Evolutionary conservation across 2,113 vertebrate species (phyloP), one percentile per base, ranked within the genome.

Genomic region (Xyrauchen texanus): DNA sequence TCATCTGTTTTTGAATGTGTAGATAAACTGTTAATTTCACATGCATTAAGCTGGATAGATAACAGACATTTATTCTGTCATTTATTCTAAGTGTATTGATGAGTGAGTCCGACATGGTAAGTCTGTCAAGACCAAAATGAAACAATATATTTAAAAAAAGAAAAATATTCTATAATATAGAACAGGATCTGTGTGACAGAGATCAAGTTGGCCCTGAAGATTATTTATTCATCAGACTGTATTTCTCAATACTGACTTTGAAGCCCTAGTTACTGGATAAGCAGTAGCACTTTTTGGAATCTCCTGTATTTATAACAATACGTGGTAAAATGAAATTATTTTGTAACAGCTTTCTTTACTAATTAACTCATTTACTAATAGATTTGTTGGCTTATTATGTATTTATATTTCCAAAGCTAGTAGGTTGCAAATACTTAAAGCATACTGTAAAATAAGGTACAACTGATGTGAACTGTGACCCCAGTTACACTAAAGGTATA

Each of bases 401-500:
- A 58, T 58, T 58, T 15, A 58, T 1, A 58, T 15, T 7, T 58
- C 5, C 7, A 16, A 52, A 42, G 7, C 34, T 42, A 44, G 8
- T 8, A 70, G 3, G 8, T 52, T 55, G 68, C 51, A 55, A 70
- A 55, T 12, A 55, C 21, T 3, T 34, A 15, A 21, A 61, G 13
- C 21, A 15, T 58, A 7, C 11, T 7, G 44, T 0, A n/a, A n/a
- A 16, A 44, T 51, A 9, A 65, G 15, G 63, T 77, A 53, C 74
- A 51, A 52, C 67, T 7, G 53, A 12, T 65, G 6, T 71, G 1
- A 34, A 11, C 7, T 57, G 13, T 52, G 9, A 16, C 77, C 49
- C 44, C 60, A 8, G 21, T 66, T 15, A 71, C 53, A 52, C 65
- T 60, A 12, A 60, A 58, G 44, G 4, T 53, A 76, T 68, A 49